Evolutionary conservation across 2,797 vertebrate genomes (phyloP), one percentile per base, ranked within the genome.

Genomic region (Lindbergichthys nudifrons): DNA sequence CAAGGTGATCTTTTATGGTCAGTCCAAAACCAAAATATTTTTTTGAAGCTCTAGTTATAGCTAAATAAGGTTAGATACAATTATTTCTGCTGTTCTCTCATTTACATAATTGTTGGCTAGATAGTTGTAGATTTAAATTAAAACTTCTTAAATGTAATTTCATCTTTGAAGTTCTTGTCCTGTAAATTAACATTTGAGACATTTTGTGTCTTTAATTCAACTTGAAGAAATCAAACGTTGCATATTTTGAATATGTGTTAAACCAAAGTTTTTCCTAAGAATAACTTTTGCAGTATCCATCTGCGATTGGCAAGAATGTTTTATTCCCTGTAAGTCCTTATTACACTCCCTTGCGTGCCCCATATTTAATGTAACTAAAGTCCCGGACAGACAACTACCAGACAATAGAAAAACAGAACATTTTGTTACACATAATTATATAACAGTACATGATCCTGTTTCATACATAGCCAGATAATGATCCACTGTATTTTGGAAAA

Each of bases 401-500:
- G 19, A 48, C 26, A 15, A 47, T 26, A 66, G 30, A 70, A 53
- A 41, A 58, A 15, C 2, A 69, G 21, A 10, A 45, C 0, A 54
- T 11, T n/a, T 70, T 6, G 13, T 41, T 60, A 59, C 14, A 39
- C 32, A 36, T 9, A 36, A 23, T 41, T 60, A 60, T 30, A 50
- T 19, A 59, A 64, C 1, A 42, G 42, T 21, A 39, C 15, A n/a
- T 46, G 36, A 46, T 57, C 18, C 36, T 23, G 7, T 4, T 12
- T 72, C 16, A 6, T 18, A n/a, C 60, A 68, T 1, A 14, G 11
- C 41, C 10, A 46, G 21, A 76, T 61, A 45, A 19, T 7, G 9
- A 69, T 46, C 10, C 0, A 14, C 39, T 62, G 73, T 70, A 76
- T 72, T 81, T 83, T 80, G 46, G 69, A 81, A 82, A 79, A 65